Evolutionary conservation across 2,888 invertebrate species (phyloP).

Genomic region (Agapostemon virescens): DNA sequence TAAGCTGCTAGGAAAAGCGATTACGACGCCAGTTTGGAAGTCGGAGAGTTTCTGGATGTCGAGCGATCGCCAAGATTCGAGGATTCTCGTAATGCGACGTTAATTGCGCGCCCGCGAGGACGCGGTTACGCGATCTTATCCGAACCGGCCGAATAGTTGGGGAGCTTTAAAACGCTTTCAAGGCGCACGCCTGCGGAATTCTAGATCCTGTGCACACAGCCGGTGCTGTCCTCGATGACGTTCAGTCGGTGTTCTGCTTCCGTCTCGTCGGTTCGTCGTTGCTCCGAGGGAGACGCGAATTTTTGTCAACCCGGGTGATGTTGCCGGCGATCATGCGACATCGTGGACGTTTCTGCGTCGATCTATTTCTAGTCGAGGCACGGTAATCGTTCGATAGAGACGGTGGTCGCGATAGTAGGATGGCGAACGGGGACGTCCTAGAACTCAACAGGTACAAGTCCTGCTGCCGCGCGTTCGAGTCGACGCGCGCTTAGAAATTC

Average conservation of each 20-base stretch:
- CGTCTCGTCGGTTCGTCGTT: slow-evolving; percentile 46
- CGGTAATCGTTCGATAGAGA: slow-evolving; percentile 8
- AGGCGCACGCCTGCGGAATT: slow-evolving; percentile 74
- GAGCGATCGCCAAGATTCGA: not conserved
- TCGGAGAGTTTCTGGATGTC: not conserved
- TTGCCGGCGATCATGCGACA: not conserved
- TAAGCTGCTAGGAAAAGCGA: not conserved
- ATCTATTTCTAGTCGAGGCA: not conserved
- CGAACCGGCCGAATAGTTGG: slow-evolving; percentile 45
- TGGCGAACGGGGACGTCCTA: slow-evolving; percentile 30
- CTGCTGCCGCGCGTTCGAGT: slow-evolving; percentile 10
- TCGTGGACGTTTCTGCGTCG: not conserved
- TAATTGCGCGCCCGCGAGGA: slow-evolving; percentile 23
- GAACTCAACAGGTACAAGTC: slow-evolving; percentile 63
- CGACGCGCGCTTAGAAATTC: not conserved
- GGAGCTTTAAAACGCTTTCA: slow-evolving; percentile 63
- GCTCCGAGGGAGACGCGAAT: not conserved
- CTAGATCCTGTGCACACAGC: slow-evolving; percentile 59
- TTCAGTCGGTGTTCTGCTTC: slow-evolving; percentile 59
- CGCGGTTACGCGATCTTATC: slow-evolving; percentile 54
- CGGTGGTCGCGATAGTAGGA: slow-evolving; percentile 4
- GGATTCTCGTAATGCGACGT: slow-evolving; percentile 23
- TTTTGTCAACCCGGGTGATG: not conserved
- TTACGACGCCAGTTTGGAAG: not conserved
- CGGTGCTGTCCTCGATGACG: slow-evolving; percentile 52